A percentile compares a stretch with the other conserved stretches of the same genome.
Evolutionary conservation across 2,113 vertebrate genomes (phyloP).

Genomic region (Notothenia rossii): DNA sequence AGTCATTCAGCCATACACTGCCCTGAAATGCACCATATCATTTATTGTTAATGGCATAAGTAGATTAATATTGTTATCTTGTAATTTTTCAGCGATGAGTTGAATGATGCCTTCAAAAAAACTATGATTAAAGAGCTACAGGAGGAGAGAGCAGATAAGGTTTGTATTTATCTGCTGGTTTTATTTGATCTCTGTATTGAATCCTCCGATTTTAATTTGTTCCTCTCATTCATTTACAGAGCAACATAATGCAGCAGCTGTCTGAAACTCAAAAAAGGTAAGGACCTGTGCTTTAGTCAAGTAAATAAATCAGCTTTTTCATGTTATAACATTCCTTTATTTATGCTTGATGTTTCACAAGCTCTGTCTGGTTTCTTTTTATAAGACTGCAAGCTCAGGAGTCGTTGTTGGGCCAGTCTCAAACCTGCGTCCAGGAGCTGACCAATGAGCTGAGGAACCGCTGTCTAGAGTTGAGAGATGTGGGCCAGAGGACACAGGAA

Average conservation of each 20-base stretch:
- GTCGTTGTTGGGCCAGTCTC: constrained; percentile 75
- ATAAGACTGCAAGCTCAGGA: constrained; percentile 79
- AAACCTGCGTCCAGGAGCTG: constrained; percentile 84
- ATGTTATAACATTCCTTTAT: not conserved
- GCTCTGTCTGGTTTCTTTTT: not conserved
- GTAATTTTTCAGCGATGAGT: constrained; percentile 66
- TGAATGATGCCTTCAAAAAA: constrained; percentile 71
- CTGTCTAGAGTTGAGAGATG: constrained; percentile 81
- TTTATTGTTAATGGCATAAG: not conserved
- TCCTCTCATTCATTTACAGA: constrained; percentile 54
- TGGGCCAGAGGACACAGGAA: constrained; percentile 64
- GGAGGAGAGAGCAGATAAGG: constrained; percentile 88
- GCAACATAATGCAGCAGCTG: constrained; percentile 83
- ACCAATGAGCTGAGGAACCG: constrained; percentile 83
- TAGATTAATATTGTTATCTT: not conserved
- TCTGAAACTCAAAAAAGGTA: constrained; percentile 87
- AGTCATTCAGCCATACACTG: not conserved
- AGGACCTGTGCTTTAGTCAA: constrained; percentile 54
- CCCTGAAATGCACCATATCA: not conserved
- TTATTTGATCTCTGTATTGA: not conserved
- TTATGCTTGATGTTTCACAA: constrained; percentile 1
- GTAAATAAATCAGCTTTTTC: not conserved
- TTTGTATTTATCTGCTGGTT: constrained; percentile 53
- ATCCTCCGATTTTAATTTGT: not conserved
- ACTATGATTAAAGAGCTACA: constrained; percentile 82